phyloP scores from a whole-genome alignment of 2,888 invertebrate species.

The Marronus borbonicus region DNA sequence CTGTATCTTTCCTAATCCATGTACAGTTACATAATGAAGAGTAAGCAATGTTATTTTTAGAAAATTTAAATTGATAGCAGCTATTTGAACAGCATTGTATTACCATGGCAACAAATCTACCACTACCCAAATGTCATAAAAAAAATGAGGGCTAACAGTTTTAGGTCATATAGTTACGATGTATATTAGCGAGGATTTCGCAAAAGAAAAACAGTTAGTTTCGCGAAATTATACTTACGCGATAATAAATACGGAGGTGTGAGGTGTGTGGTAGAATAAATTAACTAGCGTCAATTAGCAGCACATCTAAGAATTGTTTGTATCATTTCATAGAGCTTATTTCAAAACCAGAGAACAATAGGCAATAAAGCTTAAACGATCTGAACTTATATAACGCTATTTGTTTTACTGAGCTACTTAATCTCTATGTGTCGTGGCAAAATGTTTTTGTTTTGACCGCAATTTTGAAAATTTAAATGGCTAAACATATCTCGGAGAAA shows the following conservation, averaged over 20 bases:
- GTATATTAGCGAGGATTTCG: slow-evolving; percentile 9
- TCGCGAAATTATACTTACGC: neutral
- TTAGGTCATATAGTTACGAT: neutral
- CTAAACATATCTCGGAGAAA: no score
- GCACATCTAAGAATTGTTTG: neutral
- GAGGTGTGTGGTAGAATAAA: neutral
- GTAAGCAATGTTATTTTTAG: no score
- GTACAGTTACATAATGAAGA: no score
- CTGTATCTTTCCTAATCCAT: no score
- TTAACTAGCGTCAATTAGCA: slow-evolving; percentile 1
- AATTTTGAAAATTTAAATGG: no score
- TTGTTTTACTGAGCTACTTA: neutral
- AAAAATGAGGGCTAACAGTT: neutral
- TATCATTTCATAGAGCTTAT: neutral
- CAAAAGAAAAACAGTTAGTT: slow-evolving; percentile 22
- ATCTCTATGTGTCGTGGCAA: neutral
- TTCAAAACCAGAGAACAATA: slow-evolving; percentile 1
- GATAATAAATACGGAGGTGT: slow-evolving; percentile 15
- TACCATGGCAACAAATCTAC: no score
- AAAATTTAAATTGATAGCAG: no score
- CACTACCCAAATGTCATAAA: no score
- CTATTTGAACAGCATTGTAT: no score
- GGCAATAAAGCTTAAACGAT: neutral
- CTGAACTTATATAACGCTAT: neutral
- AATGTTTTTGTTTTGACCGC: neutral